A percentile compares a stretch with the other conserved stretches of the same genome.
Conservation (phyloP, 2,888 invertebrate genomes). For the Nematopogon swammerdamellus region DNA sequence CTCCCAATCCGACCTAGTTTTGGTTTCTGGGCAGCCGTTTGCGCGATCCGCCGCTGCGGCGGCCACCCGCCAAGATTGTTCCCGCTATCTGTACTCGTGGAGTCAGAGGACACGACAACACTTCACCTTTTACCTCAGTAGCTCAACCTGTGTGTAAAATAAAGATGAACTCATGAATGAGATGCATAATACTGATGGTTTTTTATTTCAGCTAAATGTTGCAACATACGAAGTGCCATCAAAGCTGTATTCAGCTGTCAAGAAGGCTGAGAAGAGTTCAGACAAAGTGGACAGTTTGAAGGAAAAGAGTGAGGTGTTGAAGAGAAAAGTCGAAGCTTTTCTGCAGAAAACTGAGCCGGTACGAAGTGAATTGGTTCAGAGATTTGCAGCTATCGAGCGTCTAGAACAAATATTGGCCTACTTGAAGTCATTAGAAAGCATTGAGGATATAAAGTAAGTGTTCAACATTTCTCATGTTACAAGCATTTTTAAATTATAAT, state of each 20-base stretch:
- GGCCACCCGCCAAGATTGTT: no score
- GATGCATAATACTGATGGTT: no score
- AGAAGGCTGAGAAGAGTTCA: constrained; percentile 56
- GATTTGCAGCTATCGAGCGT: constrained; percentile 44
- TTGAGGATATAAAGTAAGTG: constrained; percentile 67
- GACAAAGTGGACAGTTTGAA: constrained; percentile 46
- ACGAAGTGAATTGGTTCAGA: constrained; percentile 36
- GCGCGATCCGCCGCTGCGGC: no score
- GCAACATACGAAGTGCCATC: constrained; percentile 62
- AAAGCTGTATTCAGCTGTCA: constrained; percentile 60
- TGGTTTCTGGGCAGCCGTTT: no score
- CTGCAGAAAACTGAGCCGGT: constrained; percentile 37
- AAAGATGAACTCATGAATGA: no score
- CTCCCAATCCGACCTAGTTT: no score
- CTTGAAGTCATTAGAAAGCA: constrained; percentile 64
- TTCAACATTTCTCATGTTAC: not conserved
- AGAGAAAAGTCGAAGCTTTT: constrained; percentile 33
- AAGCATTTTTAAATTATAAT: no score
- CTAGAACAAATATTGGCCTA: constrained; percentile 62
- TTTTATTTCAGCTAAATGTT: constrained; percentile 55
- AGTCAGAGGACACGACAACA: no score
- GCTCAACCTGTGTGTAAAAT: no score
- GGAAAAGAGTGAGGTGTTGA: constrained; percentile 39
- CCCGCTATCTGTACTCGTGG: no score
- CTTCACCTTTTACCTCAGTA: no score